Conservation (phyloP, 2,797 vertebrate species). For the Aphelocoma californica region DNA sequence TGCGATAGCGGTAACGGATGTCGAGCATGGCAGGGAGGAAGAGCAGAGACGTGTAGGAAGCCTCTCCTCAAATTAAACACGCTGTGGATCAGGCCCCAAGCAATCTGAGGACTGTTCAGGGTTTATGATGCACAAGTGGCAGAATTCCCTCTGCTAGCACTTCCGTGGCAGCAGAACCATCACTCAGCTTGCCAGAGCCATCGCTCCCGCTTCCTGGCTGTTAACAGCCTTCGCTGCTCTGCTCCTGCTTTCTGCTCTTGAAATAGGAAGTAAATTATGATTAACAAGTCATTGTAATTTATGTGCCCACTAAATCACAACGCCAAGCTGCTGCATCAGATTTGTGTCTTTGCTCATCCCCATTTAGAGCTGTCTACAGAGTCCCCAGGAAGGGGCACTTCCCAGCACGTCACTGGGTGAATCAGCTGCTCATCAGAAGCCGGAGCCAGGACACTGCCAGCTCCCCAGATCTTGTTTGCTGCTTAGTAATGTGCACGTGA, state of each 20-base stretch:
- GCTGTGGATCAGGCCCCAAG: not conserved
- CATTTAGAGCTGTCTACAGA: not conserved
- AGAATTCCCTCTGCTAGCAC: constrained; percentile 33
- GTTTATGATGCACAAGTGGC: not conserved
- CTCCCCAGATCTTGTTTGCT: not conserved
- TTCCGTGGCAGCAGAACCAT: not conserved
- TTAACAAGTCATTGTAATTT: constrained; percentile 38
- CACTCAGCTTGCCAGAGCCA: constrained; percentile 10
- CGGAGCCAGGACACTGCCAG: not conserved
- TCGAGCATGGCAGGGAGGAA: rapidly evolving
- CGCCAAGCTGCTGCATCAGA: constrained; percentile 16
- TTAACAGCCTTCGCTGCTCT: not conserved
- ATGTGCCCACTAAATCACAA: constrained; percentile 37
- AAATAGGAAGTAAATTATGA: constrained; percentile 42
- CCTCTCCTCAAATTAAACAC: not conserved
- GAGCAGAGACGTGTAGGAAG: not conserved
- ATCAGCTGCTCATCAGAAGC: not conserved
- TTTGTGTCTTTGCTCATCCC: constrained; percentile 1
- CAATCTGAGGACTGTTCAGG: not conserved
- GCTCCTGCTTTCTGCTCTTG: not conserved
- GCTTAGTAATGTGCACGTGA: not conserved
- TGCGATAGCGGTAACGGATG: rapidly evolving
- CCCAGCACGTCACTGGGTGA: not conserved
- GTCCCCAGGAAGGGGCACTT: not conserved
- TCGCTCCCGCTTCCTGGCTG: not conserved